Percentiles rank a stretch among this genome's conserved stretches.
Conservation (phyloP, 2,113 vertebrate genomes). For the Heterotilapia buettikoferi region DNA sequence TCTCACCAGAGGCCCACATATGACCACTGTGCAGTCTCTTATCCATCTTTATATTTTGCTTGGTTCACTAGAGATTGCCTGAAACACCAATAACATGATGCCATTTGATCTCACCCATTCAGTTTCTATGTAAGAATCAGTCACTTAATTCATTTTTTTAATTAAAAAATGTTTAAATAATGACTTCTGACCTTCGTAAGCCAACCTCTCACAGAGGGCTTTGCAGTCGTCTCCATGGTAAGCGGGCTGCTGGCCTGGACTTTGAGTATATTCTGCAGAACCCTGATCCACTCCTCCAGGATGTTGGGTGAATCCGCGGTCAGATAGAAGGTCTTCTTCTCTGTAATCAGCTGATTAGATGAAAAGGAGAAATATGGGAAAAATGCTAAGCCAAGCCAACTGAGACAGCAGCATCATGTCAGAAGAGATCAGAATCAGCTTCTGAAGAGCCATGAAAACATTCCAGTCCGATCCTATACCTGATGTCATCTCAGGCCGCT, state of each 20-base stretch:
- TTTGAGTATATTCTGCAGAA: conserved; percentile 83
- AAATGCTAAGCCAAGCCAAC: not conserved
- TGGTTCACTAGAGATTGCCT: not conserved
- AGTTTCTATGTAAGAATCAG: not conserved
- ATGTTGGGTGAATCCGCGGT: conserved; percentile 88
- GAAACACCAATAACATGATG: not conserved
- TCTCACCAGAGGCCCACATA: not conserved
- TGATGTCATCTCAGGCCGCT: conserved; percentile 52
- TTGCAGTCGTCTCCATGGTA: conserved; percentile 66
- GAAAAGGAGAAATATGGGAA: not conserved
- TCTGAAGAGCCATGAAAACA: conserved; percentile 30
- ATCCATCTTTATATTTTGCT: not conserved
- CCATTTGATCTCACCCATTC: not conserved
- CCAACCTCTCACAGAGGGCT: conserved; percentile 82
- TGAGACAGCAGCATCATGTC: conserved; percentile 16
- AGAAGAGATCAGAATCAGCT: conserved; percentile 45
- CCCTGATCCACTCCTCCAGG: conserved; percentile 87
- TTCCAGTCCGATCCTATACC: conserved; percentile 28
- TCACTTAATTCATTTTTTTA: not conserved
- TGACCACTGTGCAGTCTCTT: not conserved
- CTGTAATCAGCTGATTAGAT: conserved; percentile 76
- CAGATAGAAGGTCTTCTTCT: conserved; percentile 85
- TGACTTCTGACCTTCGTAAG: conserved; percentile 80
- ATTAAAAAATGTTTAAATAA: not conserved
- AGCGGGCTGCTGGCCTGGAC: conserved; percentile 77